Conservation (phyloP, 2,113 vertebrate species). For the Lepisosteus osseus region DNA sequence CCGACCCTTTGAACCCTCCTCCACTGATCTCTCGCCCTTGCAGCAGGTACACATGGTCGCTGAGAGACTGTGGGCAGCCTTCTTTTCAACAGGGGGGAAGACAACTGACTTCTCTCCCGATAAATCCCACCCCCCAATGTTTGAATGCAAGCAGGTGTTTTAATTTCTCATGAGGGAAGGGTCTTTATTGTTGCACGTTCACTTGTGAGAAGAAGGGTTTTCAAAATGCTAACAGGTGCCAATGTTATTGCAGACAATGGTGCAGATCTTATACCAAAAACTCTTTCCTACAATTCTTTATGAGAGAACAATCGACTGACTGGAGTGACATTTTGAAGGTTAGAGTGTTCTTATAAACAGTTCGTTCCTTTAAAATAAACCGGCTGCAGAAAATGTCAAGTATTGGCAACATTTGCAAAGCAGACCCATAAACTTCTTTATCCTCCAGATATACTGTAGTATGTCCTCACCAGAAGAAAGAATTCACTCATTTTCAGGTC, state of each 20-base stretch:
- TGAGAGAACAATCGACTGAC: neutral
- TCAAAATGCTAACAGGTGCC: neutral
- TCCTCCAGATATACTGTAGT: no score
- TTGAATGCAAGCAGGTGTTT: no score
- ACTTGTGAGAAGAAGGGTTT: neutral
- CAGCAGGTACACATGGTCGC: neutral
- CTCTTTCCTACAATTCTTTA: neutral
- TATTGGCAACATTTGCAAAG: neutral
- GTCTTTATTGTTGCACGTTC: neutral
- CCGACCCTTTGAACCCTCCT: neutral
- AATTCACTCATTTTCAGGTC: no score
- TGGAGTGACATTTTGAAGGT: neutral
- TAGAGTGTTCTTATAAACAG: neutral
- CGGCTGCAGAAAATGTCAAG: neutral
- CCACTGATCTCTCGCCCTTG: neutral
- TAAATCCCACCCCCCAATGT: no score
- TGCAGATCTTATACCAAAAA: neutral
- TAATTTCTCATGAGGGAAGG: no score
- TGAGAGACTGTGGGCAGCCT: no score
- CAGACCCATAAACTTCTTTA: neutral
- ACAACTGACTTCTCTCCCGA: no score
- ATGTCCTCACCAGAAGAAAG: no score
- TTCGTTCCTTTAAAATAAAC: no score
- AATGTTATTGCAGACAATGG: neutral
- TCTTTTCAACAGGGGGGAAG: no score